Percentiles rank a stretch among this genome's conserved stretches.
phyloP scores from a whole-genome alignment of 2,888 invertebrate species.

The Bellardia bayeri region DNA sequence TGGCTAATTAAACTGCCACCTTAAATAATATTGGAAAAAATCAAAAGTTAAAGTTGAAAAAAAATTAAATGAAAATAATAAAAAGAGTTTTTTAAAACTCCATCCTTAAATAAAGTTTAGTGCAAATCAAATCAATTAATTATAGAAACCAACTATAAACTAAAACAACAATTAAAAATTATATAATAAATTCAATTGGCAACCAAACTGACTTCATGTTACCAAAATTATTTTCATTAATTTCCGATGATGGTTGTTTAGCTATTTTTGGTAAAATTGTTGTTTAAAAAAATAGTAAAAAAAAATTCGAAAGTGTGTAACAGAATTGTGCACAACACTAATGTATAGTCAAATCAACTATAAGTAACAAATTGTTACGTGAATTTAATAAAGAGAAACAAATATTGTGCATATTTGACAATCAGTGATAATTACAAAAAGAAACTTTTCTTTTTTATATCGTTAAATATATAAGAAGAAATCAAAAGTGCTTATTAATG shows the following conservation, averaged over 20 bases:
- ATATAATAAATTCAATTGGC: constrained; percentile 72
- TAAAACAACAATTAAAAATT: constrained; percentile 43
- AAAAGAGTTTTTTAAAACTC: constrained; percentile 7
- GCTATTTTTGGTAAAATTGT: constrained; percentile 65
- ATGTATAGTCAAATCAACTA: constrained; percentile 11
- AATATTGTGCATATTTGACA: constrained; percentile 30
- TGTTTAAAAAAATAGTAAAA: constrained; percentile 34
- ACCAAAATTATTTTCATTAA: constrained; percentile 30
- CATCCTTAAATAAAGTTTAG: constrained; percentile 2
- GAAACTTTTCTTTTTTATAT: constrained; percentile 43
- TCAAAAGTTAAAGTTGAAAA: constrained; percentile 21
- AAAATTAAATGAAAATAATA: constrained; percentile 4
- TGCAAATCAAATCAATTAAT: constrained; percentile 29
- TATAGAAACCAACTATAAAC: constrained; percentile 27
- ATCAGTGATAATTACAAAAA: constrained; percentile 67
- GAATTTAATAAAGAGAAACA: constrained; percentile 55
- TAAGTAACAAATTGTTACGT: constrained; percentile 53
- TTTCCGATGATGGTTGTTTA: constrained; percentile 52
- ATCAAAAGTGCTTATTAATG: constrained; percentile 40
- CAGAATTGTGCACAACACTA: constrained; percentile 44
- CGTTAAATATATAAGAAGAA: constrained; percentile 36
- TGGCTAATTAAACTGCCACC: not conserved
- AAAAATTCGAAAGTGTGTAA: constrained; percentile 59
- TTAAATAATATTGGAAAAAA: constrained; percentile 19
- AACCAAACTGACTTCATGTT: constrained; percentile 56